Evolutionary conservation across 2,888 invertebrate species (phyloP), one percentile per base, ranked within the genome.

Genomic region (Muschampia plurimacula): DNA sequence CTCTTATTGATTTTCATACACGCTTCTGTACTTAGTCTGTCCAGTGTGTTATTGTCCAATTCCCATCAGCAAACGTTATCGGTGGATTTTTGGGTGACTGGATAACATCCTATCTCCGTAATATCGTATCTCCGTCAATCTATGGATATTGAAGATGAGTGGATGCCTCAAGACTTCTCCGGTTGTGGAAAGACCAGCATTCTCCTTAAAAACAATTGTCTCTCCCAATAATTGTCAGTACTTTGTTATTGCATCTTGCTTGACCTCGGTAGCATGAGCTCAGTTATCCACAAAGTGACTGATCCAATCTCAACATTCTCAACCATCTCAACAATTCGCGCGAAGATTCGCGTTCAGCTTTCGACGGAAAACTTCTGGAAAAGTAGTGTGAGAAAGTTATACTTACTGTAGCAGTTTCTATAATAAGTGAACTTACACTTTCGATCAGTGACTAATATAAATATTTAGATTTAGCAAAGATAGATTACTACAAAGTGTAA

Each of bases 201-300:
- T 57, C 22, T 28, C 9, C 1, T 28, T 28, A 6, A 55, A 57
- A 57, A 46, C 4, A 46, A 28, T 13, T 28, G 13, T 13, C 12
- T 32, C 12, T 57, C 28, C 3, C 10, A 28, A 28, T 57, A 28
- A 28, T 22, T 62, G 41, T 62, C 32, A 32, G 83, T 84, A 86
- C 85, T 84, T 83, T 82, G 83, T 82, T 80, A 80, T 68, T 75
- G 80, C 85, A 85, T 83, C 83, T 80, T 89, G 89, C 83, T 80
- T 89, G 90, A 92, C 89, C 92, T 80, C 82, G 68, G 74, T 81
- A 81, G 88, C 92, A 91, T 90, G 93, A 93, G 74, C 79, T 79
- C 79, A 74, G 84, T 86, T 85, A 39, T 62, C 63, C 41, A 63
- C 63, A 39, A 41, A 22, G 63, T 44, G 39, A 63, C 39, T 41